Base-by-base conservation (phyloP, 2,113 vertebrate species). In the Sakesphorus luctuosus region DNA sequence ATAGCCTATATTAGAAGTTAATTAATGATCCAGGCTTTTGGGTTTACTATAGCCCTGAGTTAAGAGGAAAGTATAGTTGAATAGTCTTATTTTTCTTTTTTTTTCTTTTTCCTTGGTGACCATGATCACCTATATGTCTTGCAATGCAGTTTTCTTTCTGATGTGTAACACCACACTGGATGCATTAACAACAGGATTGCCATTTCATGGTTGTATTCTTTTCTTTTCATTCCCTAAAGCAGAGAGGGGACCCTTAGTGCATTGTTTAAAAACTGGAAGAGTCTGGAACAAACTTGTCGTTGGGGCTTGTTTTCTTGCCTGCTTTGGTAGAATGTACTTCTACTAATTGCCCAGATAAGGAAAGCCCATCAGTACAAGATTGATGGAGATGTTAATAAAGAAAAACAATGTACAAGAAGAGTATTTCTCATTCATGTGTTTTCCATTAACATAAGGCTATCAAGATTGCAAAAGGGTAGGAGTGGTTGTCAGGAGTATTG, bases 211-310 rank as follows among this genome's bases (percentile, higher is more conserved):
- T 55, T 77, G 25, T 47, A 13, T 66, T 89, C 53, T 89, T 88
- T 90, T 16, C 3, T 7, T 69, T 82, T 49, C n/a, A 15, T 59
- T 84, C 3, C 4, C 13, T 40, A 91, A 58, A 55, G 33, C 61
- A 73, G 62, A 53, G 68, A 43, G 21, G 24, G 49, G 23, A 90
- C 24, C n/a, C 49, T 79, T 76, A 35, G 2, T 74, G 33, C 47
- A 47, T 96, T 89, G 76, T 95, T 93, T 84, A 47, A 84, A 94
- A 94, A 63, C 72, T 67, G 28, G 69, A 89, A 53, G 83, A 89
- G 21, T 43, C 73, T 91, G 84, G 89, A 94, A 52, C 25, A 84
- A 90, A 86, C 68, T 33, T 79, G 58, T 72, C 80, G 40, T 2
- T 47, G 44, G 18, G 75, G 11, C 47, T 90, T 90, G 43, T 84